Percentiles rank a stretch among this genome's conserved stretches.
Conservation (phyloP, 2,888 invertebrate genomes). For the Tanypteryx hageni region DNA sequence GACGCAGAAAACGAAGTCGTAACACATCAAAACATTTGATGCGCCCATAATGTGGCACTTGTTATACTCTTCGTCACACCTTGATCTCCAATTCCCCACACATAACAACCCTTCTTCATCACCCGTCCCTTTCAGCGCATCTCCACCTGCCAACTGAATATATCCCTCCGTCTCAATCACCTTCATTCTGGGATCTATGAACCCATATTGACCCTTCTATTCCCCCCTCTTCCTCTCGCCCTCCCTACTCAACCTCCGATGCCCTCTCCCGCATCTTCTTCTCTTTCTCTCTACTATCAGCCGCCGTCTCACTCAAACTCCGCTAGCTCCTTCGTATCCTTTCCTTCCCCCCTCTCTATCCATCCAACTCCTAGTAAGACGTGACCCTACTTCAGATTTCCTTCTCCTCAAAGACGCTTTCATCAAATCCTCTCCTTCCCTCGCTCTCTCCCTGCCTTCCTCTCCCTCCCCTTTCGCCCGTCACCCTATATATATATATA, state of each 20-base stretch:
- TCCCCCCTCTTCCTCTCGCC: neutral
- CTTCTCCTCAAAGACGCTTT: constrained; percentile 36
- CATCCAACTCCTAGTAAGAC: neutral
- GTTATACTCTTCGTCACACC: constrained; percentile 47
- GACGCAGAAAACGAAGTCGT: constrained; percentile 15
- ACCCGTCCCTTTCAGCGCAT: constrained; percentile 43
- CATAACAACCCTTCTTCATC: constrained; percentile 64
- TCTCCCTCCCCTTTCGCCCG: no score
- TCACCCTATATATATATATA: neutral
- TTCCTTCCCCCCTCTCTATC: neutral
- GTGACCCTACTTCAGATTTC: constrained; percentile 61
- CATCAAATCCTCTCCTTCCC: neutral
- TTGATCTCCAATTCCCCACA: constrained; percentile 54
- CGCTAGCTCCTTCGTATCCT: neutral
- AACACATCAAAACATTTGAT: constrained; percentile 36
- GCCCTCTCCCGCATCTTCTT: neutral
- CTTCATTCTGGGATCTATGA: constrained; percentile 58
- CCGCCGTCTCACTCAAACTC: neutral
- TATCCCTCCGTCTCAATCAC: constrained; percentile 53
- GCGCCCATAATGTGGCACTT: constrained; percentile 52
- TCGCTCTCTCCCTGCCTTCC: neutral
- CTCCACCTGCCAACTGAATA: constrained; percentile 35
- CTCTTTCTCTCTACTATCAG: neutral
- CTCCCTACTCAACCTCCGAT: neutral
- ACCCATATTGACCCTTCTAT: constrained; percentile 42